These are phyloP conservation scores for Chelonus insularis DNA, from an alignment of 1,140 invertebrate genomes.

Conservation along the genomic window DNA sequence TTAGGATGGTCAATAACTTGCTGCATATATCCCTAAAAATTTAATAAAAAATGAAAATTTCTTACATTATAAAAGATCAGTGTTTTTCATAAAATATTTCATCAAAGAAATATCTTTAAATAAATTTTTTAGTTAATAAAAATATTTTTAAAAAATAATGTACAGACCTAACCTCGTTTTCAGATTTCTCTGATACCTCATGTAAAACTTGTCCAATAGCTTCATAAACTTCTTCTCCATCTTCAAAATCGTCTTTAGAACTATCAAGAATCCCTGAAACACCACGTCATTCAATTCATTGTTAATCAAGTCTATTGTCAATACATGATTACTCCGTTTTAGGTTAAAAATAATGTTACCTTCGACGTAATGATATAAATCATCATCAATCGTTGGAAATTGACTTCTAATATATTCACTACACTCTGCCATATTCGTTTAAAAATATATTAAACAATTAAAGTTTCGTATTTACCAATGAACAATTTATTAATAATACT, in stretches of 20 bases:
- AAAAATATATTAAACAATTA: constrained; percentile 28
- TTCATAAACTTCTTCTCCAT: constrained; percentile 89
- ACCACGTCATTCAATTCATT: background rate
- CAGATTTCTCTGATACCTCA: constrained; percentile 77
- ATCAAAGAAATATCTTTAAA: too few species aligned
- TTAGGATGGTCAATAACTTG: constrained; percentile 73
- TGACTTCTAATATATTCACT: constrained; percentile 76
- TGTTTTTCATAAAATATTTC: too few species aligned
- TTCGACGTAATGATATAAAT: constrained; percentile 86
- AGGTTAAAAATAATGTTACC: constrained; percentile 60
- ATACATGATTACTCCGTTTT: constrained; percentile 5
- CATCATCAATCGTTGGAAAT: constrained; percentile 86
- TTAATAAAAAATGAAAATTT: constrained; percentile 15
- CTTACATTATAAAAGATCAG: too few species aligned
- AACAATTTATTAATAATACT: background rate
- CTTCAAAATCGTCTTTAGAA: constrained; percentile 84
- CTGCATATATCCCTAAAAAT: constrained; percentile 72
- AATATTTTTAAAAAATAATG: too few species aligned
- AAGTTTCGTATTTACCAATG: background rate
- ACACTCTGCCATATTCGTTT: constrained; percentile 67
- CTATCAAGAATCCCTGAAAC: constrained; percentile 70
- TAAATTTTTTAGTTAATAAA: too few species aligned
- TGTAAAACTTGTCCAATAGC: constrained; percentile 89
- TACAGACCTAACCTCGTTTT: constrained; percentile 77
- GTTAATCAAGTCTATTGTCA: background rate